Evolutionary conservation across 2,888 invertebrate genomes (phyloP).

Genomic region (Lithophane ornitopus): DNA sequence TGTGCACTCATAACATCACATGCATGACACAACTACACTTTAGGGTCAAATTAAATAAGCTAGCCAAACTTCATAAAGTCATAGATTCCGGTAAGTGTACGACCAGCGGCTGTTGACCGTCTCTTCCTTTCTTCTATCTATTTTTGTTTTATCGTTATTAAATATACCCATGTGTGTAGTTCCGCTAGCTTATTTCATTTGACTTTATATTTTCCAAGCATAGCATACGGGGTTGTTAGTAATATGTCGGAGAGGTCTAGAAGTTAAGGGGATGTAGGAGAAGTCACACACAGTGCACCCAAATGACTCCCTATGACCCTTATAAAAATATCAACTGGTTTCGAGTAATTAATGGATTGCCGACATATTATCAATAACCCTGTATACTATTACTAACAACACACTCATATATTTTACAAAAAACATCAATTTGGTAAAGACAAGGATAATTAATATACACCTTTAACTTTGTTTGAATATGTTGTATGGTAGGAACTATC

Average conservation of each 20-base stretch:
- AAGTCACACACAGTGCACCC: too few species aligned
- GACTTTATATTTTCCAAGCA: not conserved
- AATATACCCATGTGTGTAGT: not conserved
- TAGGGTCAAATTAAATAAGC: not conserved
- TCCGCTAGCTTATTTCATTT: not conserved
- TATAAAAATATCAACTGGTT: too few species aligned
- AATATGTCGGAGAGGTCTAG: too few species aligned
- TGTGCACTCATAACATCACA: not conserved
- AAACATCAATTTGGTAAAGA: not conserved
- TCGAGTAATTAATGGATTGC: too few species aligned
- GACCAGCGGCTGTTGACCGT: not conserved
- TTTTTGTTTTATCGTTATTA: not conserved
- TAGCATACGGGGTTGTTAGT: not conserved
- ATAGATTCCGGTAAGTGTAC: not conserved
- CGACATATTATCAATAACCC: too few species aligned
- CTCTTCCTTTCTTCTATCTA: too few species aligned
- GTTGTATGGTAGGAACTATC: not conserved
- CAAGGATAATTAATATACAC: not conserved
- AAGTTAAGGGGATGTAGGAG: too few species aligned
- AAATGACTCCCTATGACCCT: too few species aligned
- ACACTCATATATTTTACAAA: not conserved
- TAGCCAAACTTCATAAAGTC: not conserved
- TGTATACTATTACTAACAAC: not conserved
- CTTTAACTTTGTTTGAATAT: not conserved
- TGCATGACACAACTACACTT: not conserved